Percentiles rank a stretch among this genome's conserved stretches.
Conservation (phyloP, 2,113 vertebrate genomes). For the Periophthalmodon schlosseri region DNA sequence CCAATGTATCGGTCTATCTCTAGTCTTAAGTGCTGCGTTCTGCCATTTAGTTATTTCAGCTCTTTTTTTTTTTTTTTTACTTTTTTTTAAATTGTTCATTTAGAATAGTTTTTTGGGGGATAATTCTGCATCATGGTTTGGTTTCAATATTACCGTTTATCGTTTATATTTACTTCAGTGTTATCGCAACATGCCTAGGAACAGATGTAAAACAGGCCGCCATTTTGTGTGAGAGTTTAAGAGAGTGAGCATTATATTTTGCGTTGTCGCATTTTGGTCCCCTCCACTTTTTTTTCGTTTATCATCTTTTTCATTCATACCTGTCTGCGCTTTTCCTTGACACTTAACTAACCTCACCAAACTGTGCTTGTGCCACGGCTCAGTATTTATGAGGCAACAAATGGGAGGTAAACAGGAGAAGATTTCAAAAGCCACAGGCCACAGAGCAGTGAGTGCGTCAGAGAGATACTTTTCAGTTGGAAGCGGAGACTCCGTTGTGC, state of each 20-base stretch:
- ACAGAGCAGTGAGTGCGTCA: slow-evolving; percentile 13
- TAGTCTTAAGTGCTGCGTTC: too few relatives aligned
- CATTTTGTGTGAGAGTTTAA: slow-evolving; percentile 26
- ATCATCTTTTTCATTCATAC: not conserved
- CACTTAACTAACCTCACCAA: slow-evolving; percentile 14
- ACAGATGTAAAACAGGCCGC: slow-evolving; percentile 49
- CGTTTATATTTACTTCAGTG: too few relatives aligned
- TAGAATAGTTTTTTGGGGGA: too few relatives aligned
- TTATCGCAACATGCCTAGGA: not conserved
- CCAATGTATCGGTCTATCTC: too few relatives aligned
- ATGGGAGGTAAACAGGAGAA: slow-evolving; percentile 6
- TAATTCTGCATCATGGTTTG: too few relatives aligned
- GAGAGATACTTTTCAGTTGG: slow-evolving; percentile 19
- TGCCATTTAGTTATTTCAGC: too few relatives aligned
- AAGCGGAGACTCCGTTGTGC: slow-evolving; percentile 6
- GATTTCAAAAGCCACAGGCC: slow-evolving; percentile 22
- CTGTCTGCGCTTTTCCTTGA: slow-evolving; percentile 32
- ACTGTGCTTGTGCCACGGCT: slow-evolving; percentile 10
- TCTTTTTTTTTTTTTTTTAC: too few relatives aligned
- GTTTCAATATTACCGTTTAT: too few relatives aligned
- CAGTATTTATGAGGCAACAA: slow-evolving; percentile 14
- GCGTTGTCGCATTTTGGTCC: slow-evolving; percentile 47
- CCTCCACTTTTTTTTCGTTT: slow-evolving; percentile 38
- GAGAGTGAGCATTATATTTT: slow-evolving; percentile 42
- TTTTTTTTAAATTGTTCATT: too few relatives aligned